Evolutionary conservation across 2,888 invertebrate species (phyloP).

Genomic region (Graphium colonna): DNA sequence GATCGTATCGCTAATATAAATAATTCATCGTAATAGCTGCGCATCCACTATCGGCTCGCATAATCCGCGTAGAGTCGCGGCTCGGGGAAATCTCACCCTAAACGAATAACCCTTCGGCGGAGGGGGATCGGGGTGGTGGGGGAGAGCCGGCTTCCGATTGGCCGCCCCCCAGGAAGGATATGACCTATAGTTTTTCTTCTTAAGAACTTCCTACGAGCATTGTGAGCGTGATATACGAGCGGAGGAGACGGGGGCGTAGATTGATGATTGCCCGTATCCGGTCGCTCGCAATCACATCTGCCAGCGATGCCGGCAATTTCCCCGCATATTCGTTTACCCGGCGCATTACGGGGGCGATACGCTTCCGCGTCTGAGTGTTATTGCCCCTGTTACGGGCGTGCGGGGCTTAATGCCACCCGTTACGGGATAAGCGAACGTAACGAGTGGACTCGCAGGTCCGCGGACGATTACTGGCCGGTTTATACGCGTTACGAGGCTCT

Average conservation of each 20-base stretch:
- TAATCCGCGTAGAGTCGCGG: slow-evolving; percentile 52
- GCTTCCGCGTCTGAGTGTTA: slow-evolving; percentile 71
- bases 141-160: slow-evolving; percentile 69
- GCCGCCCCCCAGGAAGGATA: slow-evolving; percentile 77
- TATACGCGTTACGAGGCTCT: slow-evolving; percentile 28
- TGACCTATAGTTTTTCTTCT: slow-evolving; percentile 81
- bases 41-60: slow-evolving; percentile 47
- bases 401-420: slow-evolving; percentile 57
- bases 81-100: slow-evolving; percentile 58
- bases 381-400: slow-evolving; percentile 64
- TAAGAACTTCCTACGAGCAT: slow-evolving; percentile 78
- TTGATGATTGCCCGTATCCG: slow-evolving; percentile 75
- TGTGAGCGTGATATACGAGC: slow-evolving; percentile 76
- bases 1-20: slow-evolving; percentile 46
- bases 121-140: slow-evolving; percentile 34
- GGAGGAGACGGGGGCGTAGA: slow-evolving; percentile 50
- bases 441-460: slow-evolving; percentile 11
- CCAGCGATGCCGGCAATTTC: slow-evolving; percentile 66
- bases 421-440: slow-evolving; percentile 38
- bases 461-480: slow-evolving; percentile 24
- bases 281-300: slow-evolving; percentile 69
- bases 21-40: slow-evolving; percentile 46
- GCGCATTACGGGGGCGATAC: slow-evolving; percentile 67
- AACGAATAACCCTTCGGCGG: slow-evolving; percentile 53
- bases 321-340: slow-evolving; percentile 76